These are phyloP conservation scores for Epinotia ramella DNA, from an alignment of 2,888 invertebrate species.

Conservation along the genomic window DNA sequence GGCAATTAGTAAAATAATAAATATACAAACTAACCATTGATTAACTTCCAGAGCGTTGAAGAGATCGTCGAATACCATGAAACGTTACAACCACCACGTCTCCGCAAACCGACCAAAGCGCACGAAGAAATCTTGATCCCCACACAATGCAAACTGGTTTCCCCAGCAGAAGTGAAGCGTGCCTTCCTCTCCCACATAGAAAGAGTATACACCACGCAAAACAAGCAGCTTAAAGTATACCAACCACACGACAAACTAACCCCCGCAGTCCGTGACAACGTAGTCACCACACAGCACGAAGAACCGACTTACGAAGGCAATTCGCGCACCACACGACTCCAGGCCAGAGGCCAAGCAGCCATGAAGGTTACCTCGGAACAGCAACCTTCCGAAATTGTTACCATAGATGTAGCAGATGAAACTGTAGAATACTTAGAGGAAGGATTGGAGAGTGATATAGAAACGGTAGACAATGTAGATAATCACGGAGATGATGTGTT, in stretches of 20 bases:
- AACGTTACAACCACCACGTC: not conserved
- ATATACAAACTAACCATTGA: not conserved
- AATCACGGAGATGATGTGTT: not conserved
- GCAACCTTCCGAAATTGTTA: not conserved
- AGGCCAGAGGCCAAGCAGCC: not conserved
- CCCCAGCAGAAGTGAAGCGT: not conserved
- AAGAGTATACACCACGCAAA: conserved; percentile 1
- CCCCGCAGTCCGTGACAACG: not conserved
- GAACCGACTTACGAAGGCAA: not conserved
- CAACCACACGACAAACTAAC: not conserved
- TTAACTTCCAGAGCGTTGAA: not conserved
- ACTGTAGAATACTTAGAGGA: conserved; percentile 4
- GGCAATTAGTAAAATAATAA: no score
- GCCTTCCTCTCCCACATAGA: not conserved
- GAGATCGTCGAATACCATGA: not conserved
- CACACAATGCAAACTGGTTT: not conserved
- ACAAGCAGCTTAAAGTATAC: not conserved
- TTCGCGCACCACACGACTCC: not conserved
- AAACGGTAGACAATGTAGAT: not conserved
- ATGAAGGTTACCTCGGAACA: not conserved
- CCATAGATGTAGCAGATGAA: not conserved
- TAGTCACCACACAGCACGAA: not conserved
- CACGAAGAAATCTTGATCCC: not conserved
- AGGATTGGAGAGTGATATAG: not conserved
- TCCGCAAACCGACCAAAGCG: not conserved